Percentiles rank a stretch among this genome's conserved stretches.
phyloP scores from a whole-genome alignment of 92 coral and sea anemone genomes.

The Phenganax marumi region DNA sequence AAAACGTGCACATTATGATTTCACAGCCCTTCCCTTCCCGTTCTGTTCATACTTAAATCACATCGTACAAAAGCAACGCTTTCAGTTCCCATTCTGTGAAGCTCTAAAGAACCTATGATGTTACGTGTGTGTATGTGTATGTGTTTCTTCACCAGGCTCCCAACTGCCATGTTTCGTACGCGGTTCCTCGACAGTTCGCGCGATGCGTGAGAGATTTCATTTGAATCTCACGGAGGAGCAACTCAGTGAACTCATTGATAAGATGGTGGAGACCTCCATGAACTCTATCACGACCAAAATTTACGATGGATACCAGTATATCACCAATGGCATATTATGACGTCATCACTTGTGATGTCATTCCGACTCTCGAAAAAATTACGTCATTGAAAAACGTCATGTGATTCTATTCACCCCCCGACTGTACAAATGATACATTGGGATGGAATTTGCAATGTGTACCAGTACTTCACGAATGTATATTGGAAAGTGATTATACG shows the following conservation, averaged over 20 bases:
- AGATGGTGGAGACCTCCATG: conserved; percentile 91
- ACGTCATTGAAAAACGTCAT: not conserved
- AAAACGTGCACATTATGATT: too few species aligned
- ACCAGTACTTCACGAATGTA: not conserved
- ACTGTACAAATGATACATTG: too few species aligned
- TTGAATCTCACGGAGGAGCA: conserved; percentile 98
- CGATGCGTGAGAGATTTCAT: conserved; percentile 94
- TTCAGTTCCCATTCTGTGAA: too few species aligned
- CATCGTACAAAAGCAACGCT: too few species aligned
- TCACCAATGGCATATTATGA: conserved; percentile 91
- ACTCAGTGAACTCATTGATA: conserved; percentile 78
- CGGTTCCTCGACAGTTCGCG: conserved; percentile 90
- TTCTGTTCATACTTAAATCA: too few species aligned
- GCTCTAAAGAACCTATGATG: too few species aligned
- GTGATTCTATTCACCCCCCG: too few species aligned
- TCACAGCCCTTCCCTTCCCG: too few species aligned
- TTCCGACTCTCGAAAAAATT: not conserved
- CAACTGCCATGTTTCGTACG: conserved; percentile 95
- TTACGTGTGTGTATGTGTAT: not conserved
- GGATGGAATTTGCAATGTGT: not conserved
- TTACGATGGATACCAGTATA: conserved; percentile 97
- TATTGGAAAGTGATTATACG: too few species aligned
- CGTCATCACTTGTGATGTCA: conserved; percentile 36
- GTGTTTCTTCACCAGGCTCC: conserved; percentile 60
- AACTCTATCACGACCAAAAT: conserved; percentile 90